Base-by-base conservation (phyloP, 2,113 vertebrate genomes). In the Excalfactoria chinensis region DNA sequence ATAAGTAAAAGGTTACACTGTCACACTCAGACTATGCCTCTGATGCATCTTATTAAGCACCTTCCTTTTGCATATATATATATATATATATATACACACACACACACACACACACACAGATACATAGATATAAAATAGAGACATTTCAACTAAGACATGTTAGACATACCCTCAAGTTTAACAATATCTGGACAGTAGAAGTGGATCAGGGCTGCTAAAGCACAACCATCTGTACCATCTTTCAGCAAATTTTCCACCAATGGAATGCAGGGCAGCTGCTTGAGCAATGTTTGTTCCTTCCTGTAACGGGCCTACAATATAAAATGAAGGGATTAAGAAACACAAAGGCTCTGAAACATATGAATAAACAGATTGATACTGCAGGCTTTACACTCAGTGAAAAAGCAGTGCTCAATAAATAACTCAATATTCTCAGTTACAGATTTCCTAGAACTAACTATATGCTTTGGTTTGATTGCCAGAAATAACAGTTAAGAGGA, bases 101-200 rank as follows among this genome's bases (percentile, higher is more conserved):
- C 13, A 41, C 11, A 41, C 41, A 41, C 41, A 43, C 15, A 43
- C 14, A 43, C 5, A 41, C 13, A 41, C 11, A 41, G 11, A 41
- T 41, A 13, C 11, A 26, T 37, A 37, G 37, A 37, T 37, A 37
- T 37, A 25, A 13, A 51, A 28, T 26, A 51, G 8, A 53, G 51
- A 28, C 26, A 17, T 23, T 43, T 53, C 64, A 37, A 80, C 11
- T 5, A 1, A 84, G n/a, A 49, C 1, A 17, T 0, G 0, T 22
- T 28, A 37, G 9, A 73, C 78, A 58, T 92, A 91, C 99, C 99
- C 43, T 99, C 98, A 73, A 99, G 90, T 55, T 97, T 96, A 53
- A 99, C 93, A 7, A 98, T 97, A 71, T 98, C 97, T 30, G 99
- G 99, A 71, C 99, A 99, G 97, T 99, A 99, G 94, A 99, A 99